Evolutionary conservation across 2,113 vertebrate genomes (phyloP), one percentile per base, ranked within the genome.

Genomic region (Globicephala melas): DNA sequence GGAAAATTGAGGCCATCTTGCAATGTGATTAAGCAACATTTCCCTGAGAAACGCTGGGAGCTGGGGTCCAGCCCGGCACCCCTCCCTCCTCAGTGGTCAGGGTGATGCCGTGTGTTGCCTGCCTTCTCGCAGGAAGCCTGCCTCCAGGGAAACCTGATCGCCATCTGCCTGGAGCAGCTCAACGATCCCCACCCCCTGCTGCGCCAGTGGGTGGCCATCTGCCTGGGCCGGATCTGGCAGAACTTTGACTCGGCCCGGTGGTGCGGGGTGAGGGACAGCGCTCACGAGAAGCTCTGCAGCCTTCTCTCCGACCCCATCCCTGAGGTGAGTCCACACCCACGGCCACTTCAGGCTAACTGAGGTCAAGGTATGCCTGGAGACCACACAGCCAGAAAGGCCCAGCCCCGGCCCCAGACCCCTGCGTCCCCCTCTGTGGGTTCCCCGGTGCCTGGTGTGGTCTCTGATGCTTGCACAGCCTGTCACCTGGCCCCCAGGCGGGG

Each of bases 181-280:
- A 99, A 98, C 0, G 99, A 99, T 98, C 99, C 99, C 0, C 99
- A 99, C 96, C 99, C 99, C 0, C 98, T 99, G 85, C 99, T 99
- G 95, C 99, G 99, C 80, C 99, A 99, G 98, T 99, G 99, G 99
- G 99, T 99, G 95, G 99, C 99, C 97, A 99, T 99, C 98, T 99
- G 99, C 97, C 98, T 99, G 28, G 99, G 99, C 0, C 99, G 99
- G 3, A 99, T 99, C 98, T 99, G 99, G 99, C 99, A 99, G 99
- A 99, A 99, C 98, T 99, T 99, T 12, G 99, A 99, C 98, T 99
- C 99, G 0, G 99, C 99, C 0, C 97, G 99, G 68, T 99, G 99
- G 99, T 99, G 99, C 0, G 99, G 99, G 0, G 99, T 99, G 58
- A 98, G 99, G 47, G 99, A 99, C 98, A 99, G 99, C 0, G 99